Conservation (phyloP, 64 coral and sea anemone species). For the Dendronephthya gigantea region DNA sequence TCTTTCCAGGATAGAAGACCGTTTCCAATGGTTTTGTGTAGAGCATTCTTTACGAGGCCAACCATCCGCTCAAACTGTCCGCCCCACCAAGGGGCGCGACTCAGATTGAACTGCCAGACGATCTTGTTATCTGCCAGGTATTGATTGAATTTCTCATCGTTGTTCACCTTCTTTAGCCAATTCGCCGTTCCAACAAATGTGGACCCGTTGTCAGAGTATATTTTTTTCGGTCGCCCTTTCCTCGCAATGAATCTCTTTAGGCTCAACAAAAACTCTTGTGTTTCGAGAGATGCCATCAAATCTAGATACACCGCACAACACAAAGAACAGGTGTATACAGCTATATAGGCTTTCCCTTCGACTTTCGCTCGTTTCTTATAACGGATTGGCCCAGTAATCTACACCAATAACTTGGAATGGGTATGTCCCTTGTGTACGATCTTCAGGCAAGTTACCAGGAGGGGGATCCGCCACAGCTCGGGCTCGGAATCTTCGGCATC, state of each 20-base stretch:
- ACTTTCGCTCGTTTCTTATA: background rate
- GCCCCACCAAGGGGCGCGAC: slow-evolving; percentile 25
- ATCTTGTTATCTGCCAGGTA: slow-evolving; percentile 34
- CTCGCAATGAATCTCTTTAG: background rate
- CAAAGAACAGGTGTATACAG: slow-evolving; percentile 19
- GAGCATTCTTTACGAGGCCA: background rate
- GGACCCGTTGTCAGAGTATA: slow-evolving; percentile 24
- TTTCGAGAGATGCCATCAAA: slow-evolving; percentile 1
- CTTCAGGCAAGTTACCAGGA: slow-evolving; percentile 15
- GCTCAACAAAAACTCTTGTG: background rate
- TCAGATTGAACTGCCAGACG: slow-evolving; percentile 26
- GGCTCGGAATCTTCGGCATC: background rate
- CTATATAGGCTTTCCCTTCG: slow-evolving; percentile 20
- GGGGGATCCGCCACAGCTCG: background rate
- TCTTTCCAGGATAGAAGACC: slow-evolving; percentile 2
- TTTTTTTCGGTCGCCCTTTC: slow-evolving; percentile 4
- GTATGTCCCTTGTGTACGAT: background rate
- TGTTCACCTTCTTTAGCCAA: slow-evolving; percentile 14
- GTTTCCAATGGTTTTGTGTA: slow-evolving; percentile 1
- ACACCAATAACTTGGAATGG: background rate
- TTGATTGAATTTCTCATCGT: slow-evolving; percentile 5
- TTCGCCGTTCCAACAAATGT: slow-evolving; percentile 13
- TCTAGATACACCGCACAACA: slow-evolving; percentile 8
- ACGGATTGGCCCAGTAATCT: slow-evolving; percentile 11
- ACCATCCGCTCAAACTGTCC: slow-evolving; percentile 25